Evolutionary conservation across 2,113 vertebrate species (phyloP).

Genomic region (Meleagris gallopavo): DNA sequence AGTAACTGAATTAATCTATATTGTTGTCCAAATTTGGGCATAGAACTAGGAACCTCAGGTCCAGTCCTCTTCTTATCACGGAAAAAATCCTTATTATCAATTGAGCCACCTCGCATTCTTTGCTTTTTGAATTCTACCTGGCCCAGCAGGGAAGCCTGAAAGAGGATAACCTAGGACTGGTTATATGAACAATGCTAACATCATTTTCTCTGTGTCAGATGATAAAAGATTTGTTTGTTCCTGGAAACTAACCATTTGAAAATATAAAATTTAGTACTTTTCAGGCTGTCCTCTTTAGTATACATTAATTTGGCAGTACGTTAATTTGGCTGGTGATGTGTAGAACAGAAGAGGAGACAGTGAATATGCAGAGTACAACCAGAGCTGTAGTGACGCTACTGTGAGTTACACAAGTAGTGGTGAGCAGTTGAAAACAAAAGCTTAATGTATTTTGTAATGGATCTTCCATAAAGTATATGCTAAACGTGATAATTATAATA

Average conservation of each 20-base stretch:
- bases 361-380: neutral
- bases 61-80: neutral
- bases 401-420: neutral
- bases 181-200: neutral
- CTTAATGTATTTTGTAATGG: neutral
- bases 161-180: neutral
- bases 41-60: neutral
- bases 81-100: neutral
- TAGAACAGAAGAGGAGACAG: neutral
- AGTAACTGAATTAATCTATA: neutral
- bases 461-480: neutral
- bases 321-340: neutral
- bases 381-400: neutral
- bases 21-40: neutral
- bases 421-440: neutral
- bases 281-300: neutral
- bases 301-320: rapidly evolving
- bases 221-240: neutral
- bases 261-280: neutral
- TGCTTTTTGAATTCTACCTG: neutral
- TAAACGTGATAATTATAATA: neutral
- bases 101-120: neutral
- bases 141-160: neutral
- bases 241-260: neutral
- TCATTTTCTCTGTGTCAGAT: neutral